Percentiles rank a stretch among this genome's conserved stretches.
phyloP scores from a whole-genome alignment of 2,797 vertebrate genomes.

The Halcyon badia region DNA sequence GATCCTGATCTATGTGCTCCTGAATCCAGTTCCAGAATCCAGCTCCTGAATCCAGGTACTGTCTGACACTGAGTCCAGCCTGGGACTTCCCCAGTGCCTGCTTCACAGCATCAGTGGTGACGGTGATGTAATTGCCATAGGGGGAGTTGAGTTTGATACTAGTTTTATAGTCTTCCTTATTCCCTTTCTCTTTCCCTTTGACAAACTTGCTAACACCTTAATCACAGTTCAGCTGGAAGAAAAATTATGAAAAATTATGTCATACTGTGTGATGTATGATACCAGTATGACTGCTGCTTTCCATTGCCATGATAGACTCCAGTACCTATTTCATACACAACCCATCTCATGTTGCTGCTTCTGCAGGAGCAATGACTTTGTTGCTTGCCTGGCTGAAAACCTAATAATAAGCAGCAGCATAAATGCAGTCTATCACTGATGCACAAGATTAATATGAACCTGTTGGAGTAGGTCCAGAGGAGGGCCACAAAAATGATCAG shows the following conservation, averaged over 20 bases:
- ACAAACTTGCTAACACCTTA: conserved; percentile 38
- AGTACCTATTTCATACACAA: not conserved
- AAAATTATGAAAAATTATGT: conserved; percentile 38
- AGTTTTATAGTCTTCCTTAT: too few species aligned
- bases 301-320: not conserved
- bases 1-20: too few species aligned
- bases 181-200: not conserved
- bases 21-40: too few species aligned
- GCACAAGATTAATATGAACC: not conserved
- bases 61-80: too few species aligned
- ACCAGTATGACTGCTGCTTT: conserved; percentile 12
- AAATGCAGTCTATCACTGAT: not conserved
- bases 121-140: too few species aligned
- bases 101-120: too few species aligned
- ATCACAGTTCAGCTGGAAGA: conserved; percentile 5
- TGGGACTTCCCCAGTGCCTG: too few species aligned
- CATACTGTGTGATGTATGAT: not conserved
- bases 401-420: not conserved
- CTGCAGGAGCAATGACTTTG: not conserved
- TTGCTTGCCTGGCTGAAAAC: not conserved
- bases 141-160: too few species aligned
- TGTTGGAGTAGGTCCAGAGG: too few species aligned
- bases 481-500: too few species aligned
- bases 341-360: not conserved
- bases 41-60: too few species aligned